Conservation (phyloP, 2,113 vertebrate species). For the Pimephales promelas region DNA sequence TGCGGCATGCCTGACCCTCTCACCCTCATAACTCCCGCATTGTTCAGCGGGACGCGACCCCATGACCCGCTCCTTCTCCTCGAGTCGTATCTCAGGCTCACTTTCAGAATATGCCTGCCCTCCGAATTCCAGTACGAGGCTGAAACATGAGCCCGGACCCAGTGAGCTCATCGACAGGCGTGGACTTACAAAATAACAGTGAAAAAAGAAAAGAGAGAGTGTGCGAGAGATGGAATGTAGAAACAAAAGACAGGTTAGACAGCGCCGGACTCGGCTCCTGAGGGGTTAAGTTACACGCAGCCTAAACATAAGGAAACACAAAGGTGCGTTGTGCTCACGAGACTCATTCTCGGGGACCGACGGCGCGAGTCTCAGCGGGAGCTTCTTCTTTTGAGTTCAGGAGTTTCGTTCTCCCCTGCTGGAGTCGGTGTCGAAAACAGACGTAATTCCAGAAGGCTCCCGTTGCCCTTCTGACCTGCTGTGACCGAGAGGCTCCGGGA, state of each 20-base stretch:
- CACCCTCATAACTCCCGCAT: slow-evolving; percentile 67
- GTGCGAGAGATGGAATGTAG: slow-evolving; percentile 20
- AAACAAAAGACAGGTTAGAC: slow-evolving; percentile 57
- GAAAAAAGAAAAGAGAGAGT: background rate
- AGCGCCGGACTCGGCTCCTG: slow-evolving; percentile 48
- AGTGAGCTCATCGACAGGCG: slow-evolving; percentile 72
- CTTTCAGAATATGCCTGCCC: slow-evolving; percentile 59
- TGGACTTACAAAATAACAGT: slow-evolving; percentile 58
- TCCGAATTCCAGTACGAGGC: slow-evolving; percentile 67
- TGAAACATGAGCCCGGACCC: slow-evolving; percentile 68
- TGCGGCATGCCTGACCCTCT: slow-evolving; percentile 63
- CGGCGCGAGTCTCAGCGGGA: background rate
- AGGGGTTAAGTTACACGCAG: slow-evolving; percentile 68
- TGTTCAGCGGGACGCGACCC: slow-evolving; percentile 44
- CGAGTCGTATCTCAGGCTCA: slow-evolving; percentile 62
- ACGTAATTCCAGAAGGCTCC: slow-evolving; percentile 31
- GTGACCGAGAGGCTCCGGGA: slow-evolving; percentile 48
- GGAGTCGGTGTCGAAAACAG: background rate
- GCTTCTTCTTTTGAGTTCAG: slow-evolving; percentile 1
- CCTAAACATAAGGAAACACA: slow-evolving; percentile 61
- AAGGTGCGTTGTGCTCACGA: slow-evolving; percentile 42
- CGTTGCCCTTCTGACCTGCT: slow-evolving; percentile 12
- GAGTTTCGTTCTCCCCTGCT: background rate
- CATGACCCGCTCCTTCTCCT: slow-evolving; percentile 49
- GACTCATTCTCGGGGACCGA: slow-evolving; percentile 31